A percentile compares a stretch with the other conserved stretches of the same genome.
Evolutionary conservation across 2,113 vertebrate genomes (phyloP).

Genomic region (Stigmatopora nigra): DNA sequence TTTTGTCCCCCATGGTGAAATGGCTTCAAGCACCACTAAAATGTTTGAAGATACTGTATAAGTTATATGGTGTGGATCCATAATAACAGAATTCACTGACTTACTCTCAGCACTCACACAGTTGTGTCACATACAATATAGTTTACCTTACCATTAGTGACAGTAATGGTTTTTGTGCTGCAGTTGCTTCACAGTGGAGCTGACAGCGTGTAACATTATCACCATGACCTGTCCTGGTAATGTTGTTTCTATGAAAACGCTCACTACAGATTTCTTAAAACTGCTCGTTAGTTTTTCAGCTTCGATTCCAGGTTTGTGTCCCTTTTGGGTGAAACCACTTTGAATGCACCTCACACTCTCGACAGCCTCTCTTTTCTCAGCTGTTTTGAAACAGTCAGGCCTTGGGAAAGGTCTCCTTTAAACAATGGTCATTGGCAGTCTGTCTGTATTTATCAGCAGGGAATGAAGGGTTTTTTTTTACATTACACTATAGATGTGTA

Average conservation of each 20-base stretch:
- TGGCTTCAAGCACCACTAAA: neutral
- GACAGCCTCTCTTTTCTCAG: conserved; percentile 27
- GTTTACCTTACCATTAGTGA: neutral
- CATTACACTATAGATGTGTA: neutral
- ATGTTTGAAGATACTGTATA: neutral
- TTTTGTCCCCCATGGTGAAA: neutral
- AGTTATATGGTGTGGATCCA: neutral
- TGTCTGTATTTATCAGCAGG: neutral
- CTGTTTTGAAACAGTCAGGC: conserved; percentile 41
- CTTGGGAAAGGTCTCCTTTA: conserved; percentile 46
- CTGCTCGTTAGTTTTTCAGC: neutral
- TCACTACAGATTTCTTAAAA: neutral
- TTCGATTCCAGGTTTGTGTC: conserved; percentile 1
- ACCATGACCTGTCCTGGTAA: neutral
- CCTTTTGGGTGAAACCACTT: conserved; percentile 37
- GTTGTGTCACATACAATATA: neutral
- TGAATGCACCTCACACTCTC: conserved; percentile 43
- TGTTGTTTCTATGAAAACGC: neutral
- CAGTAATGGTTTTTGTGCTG: neutral
- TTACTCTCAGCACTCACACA: neutral
- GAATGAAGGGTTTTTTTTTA: neutral
- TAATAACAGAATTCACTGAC: neutral
- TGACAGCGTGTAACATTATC: neutral
- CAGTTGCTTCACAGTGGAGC: neutral
- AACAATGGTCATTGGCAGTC: conserved; percentile 45